Conservation (phyloP, 1,140 invertebrate genomes). For the Grapholita molesta region DNA sequence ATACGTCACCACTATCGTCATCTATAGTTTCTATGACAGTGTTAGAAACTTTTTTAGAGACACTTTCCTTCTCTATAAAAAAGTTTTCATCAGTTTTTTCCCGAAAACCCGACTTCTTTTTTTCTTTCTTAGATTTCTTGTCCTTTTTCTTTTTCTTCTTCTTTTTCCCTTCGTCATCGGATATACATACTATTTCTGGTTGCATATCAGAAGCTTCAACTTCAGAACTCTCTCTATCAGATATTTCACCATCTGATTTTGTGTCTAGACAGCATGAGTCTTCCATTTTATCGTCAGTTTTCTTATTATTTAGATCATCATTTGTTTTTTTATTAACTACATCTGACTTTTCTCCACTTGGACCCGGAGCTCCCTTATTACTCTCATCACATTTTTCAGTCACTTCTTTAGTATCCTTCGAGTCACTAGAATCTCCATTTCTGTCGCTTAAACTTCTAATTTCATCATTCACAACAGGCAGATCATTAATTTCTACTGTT, state of each 20-base stretch:
- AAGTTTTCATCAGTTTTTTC: conserved; percentile 20
- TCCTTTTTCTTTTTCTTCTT: conserved; percentile 12
- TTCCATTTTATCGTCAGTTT: neutral
- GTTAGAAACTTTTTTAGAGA: conserved; percentile 10
- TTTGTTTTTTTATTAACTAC: neutral
- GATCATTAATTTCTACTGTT: conserved; percentile 1
- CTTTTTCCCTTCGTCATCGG: conserved; percentile 1
- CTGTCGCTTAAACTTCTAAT: neutral
- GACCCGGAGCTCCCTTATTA: neutral
- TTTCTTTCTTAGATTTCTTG: conserved; percentile 17
- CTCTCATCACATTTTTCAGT: neutral
- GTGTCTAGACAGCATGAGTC: neutral
- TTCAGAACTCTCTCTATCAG: conserved; percentile 16
- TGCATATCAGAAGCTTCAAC: conserved; percentile 15
- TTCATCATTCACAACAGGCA: neutral
- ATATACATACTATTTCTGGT: conserved; percentile 4
- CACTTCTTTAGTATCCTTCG: no score
- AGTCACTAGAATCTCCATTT: neutral
- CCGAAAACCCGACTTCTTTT: conserved; percentile 17
- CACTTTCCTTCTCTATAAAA: conserved; percentile 17
- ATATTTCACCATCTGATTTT: conserved; percentile 16
- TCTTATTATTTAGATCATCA: neutral
- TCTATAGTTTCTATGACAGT: conserved; percentile 1
- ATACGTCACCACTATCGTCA: conserved; percentile 44
- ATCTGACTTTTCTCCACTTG: neutral